Evolutionary conservation across 2,888 invertebrate species (phyloP), one percentile per base, ranked within the genome.

Genomic region (Epinotia bilunana): DNA sequence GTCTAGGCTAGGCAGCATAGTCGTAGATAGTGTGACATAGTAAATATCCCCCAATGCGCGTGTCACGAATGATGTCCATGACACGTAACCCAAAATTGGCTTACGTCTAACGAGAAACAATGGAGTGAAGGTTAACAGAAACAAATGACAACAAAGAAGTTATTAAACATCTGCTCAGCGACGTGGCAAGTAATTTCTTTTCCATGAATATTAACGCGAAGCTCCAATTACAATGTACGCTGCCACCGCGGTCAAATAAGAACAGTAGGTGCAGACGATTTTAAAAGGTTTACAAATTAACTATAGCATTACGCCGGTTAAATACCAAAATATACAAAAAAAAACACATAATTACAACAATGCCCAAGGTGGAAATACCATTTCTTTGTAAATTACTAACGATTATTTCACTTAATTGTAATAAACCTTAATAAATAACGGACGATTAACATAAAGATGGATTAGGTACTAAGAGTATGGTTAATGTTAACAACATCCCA

Each of bases 171-270:
- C 23, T 69, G 58, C 58, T 58, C 68, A 23, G 23, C 46, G 68
- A 58, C 58, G 58, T 43, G 46, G 68, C 68, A 58, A 69, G 68
- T 69, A 69, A 69, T 69, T 69, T 69, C 68, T 60, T 69, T 69
- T 69, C 46, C 68, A 69, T 69, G 68, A 69, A 69, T 69, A 69
- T 58, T 69, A 60, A 69, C 58, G 68, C 58, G 68, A 23, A 69
- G 16, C 68, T 46, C 68, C 68, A 69, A 69, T 69, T 69, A 69
- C 68, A 23, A 58, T 69, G 68, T 69, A 58, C 58, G 58, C 68
- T 23, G 68, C 58, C 43, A n/a, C 16, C 12, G n/a, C 39, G 39
- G 58, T 43, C 11, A 11, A n/a, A 57, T 57, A 69, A 23, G 6
- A 58, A 58, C 58, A 69, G 68, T 69, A 69, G 12, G 53, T n/a